phyloP scores from a whole-genome alignment of 2,797 vertebrate species.

The Hyperoplus immaculatus region DNA sequence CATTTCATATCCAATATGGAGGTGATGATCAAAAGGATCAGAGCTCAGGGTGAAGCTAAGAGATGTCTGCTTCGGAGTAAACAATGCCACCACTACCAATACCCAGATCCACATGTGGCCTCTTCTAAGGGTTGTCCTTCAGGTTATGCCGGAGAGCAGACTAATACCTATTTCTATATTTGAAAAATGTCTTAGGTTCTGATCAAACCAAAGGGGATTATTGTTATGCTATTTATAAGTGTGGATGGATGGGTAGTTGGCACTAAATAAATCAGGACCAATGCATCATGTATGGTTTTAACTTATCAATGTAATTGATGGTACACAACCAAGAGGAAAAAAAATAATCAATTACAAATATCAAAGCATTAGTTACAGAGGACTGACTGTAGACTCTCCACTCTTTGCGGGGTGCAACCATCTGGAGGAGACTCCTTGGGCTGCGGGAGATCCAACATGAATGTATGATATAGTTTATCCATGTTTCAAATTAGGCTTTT shows the following conservation, averaged over 20 bases:
- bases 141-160: constrained; percentile 34
- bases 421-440: constrained; percentile 68
- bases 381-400: constrained; percentile 54
- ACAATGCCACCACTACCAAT: constrained; percentile 69
- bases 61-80: constrained; percentile 73
- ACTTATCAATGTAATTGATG: constrained; percentile 25
- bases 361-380: constrained; percentile 37
- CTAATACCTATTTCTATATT: constrained; percentile 21
- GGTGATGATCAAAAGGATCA: constrained; percentile 80
- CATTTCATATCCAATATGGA: constrained; percentile 77
- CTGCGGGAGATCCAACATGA: constrained; percentile 58
- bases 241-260: background rate
- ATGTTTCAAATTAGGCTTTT: constrained; percentile 51
- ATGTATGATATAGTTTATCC: constrained; percentile 51
- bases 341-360: constrained; percentile 3
- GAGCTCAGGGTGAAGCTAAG: constrained; percentile 70
- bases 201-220: background rate
- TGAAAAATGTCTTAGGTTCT: background rate
- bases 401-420: constrained; percentile 61
- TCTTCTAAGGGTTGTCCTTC: constrained; percentile 61
- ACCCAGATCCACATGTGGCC: constrained; percentile 30
- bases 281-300: background rate
- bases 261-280: background rate
- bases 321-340: constrained; percentile 6
- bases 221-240: background rate